Evolutionary conservation across 35 echinoderm and acorn worm genomes (phyloP), one percentile per base, ranked within the genome.

Genomic region (Apostichopus californicus): DNA sequence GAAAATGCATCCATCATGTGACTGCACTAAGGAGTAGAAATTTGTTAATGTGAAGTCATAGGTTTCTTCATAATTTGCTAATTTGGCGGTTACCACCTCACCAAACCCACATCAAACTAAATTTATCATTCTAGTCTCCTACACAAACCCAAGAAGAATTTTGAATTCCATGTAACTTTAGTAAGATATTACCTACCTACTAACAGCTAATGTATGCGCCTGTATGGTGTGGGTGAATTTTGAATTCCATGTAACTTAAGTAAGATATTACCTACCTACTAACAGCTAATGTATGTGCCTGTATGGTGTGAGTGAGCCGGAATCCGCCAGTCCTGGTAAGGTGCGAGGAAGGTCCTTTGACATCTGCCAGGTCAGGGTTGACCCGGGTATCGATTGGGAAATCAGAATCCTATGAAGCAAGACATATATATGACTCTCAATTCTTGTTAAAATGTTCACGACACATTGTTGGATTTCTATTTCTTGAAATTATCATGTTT

Each of bases 311-410:
- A 18, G 95, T 99, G 6, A 99, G 95, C 53, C 97, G 91, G 26
- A 99, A 99, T 0, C 97, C 97, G 10, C 97, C 97, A 17, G 97
- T 96, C 56, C 95, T 56, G 7, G 97, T 99, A 77, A 96, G 73
- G 79, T 99, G 97, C 28, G 95, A 93, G 15, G 97, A 96, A 78
- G 97, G 97, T 20, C 97, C 97, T 79, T 96, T 99, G 28, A 99
- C 91, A 71, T 79, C 54, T 18, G 91, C 88, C 81, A 99, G 79
- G 23, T 94, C 79, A 58, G 97, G 97, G 83, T 99, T 99, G 59
- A 94, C 93, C 58, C 95, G 91, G 57, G 60, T 96, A 72, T 96
- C 95, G 12, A 83, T 22, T 55, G 95, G 97, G 90, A 99, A 99
- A 46, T 96, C 95, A 23, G 95, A 96, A 92, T 99, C 97, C 97